Percentiles rank a stretch among this genome's conserved stretches.
phyloP scores from a whole-genome alignment of 2,888 invertebrate species.

The Scaptomyza caliginosa region DNA sequence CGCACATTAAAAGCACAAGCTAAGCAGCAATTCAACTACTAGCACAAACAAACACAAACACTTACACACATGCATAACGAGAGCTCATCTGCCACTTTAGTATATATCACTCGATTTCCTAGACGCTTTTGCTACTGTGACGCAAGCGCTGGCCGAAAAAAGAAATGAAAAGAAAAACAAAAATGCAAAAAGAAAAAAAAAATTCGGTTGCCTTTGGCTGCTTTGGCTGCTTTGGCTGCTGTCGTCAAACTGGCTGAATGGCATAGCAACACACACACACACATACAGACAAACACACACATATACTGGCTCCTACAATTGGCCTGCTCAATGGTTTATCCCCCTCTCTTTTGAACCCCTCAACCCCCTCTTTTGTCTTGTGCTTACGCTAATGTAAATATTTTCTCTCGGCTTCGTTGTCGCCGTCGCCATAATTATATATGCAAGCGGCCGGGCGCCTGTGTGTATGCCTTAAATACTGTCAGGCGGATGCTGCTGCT shows the following conservation, averaged over 20 bases:
- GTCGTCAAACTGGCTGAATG: constrained; percentile 80
- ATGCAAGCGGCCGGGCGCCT: constrained; percentile 65
- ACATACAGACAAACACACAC: constrained; percentile 19
- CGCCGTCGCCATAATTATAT: constrained; percentile 67
- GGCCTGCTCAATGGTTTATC: constrained; percentile 67
- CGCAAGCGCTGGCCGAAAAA: constrained; percentile 56
- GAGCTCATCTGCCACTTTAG: constrained; percentile 41
- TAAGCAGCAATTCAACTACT: constrained; percentile 34
- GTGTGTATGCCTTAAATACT: constrained; percentile 60
- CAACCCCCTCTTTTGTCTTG: constrained; percentile 18
- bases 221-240: constrained; percentile 61
- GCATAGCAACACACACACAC: constrained; percentile 40
- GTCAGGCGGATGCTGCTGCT: constrained; percentile 53
- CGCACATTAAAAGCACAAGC: constrained; percentile 50
- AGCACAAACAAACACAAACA: constrained; percentile 8
- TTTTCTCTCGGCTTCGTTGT: constrained; percentile 56
- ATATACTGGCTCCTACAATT: constrained; percentile 52
- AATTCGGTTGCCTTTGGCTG: constrained; percentile 51
- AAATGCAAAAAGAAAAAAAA: constrained; percentile 10
- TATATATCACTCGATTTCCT: constrained; percentile 53
- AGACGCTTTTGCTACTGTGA: constrained; percentile 58
- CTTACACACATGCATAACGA: constrained; percentile 8
- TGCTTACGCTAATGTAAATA: constrained; percentile 78
- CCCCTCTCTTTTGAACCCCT: too few species aligned
- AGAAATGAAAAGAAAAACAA: constrained; percentile 14